A percentile compares a stretch with the other conserved stretches of the same genome.
Conservation (phyloP, 2,888 invertebrate genomes). For the Unio delphinus region DNA sequence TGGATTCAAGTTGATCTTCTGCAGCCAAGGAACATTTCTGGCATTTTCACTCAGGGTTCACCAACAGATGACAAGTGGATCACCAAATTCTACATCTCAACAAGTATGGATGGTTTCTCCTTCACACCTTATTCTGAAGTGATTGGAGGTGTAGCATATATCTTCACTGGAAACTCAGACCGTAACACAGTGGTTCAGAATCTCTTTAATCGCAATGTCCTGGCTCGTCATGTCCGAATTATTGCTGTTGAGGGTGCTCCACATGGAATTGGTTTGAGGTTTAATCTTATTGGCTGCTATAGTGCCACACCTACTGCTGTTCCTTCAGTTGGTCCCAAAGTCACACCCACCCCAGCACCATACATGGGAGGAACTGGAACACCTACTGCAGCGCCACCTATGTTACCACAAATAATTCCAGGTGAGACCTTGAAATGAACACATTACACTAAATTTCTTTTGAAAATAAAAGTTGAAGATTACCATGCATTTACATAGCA, state of each 20-base stretch:
- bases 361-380: constrained; percentile 12
- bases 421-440: constrained; percentile 14
- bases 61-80: constrained; percentile 47
- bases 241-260: constrained; percentile 37
- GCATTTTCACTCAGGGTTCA: constrained; percentile 57
- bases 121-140: constrained; percentile 38
- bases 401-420: constrained; percentile 39
- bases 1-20: constrained; percentile 60
- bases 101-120: constrained; percentile 50
- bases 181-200: constrained; percentile 42
- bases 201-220: constrained; percentile 44
- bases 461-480: neutral
- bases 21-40: constrained; percentile 43
- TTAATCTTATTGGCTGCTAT: constrained; percentile 55
- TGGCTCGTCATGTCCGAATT: constrained; percentile 49
- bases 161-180: constrained; percentile 51
- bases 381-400: constrained; percentile 30
- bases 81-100: constrained; percentile 42
- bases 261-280: constrained; percentile 48
- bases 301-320: constrained; percentile 26
- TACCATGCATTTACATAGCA: neutral
- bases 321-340: constrained; percentile 7
- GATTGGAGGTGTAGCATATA: constrained; percentile 25
- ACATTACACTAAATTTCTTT: constrained; percentile 3
- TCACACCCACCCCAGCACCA: constrained; percentile 18